A percentile compares a stretch with the other conserved stretches of the same genome.
These are phyloP conservation scores for Pseudomyrmex concolor DNA, from an alignment of 1,140 invertebrate species.

Conservation along the genomic window DNA sequence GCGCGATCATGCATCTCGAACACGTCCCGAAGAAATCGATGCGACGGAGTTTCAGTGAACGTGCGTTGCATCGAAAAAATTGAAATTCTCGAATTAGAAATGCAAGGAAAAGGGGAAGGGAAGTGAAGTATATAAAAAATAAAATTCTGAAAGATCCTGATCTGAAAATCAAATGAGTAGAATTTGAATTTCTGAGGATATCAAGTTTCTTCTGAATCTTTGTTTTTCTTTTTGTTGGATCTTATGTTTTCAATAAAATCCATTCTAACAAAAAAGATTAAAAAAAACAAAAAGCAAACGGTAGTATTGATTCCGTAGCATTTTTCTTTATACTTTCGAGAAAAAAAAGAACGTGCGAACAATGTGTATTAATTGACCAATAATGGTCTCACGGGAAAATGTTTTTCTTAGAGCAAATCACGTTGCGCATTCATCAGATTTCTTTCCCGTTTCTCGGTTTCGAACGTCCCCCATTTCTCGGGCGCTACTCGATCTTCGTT, in stretches of 20 bases:
- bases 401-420: too few species aligned
- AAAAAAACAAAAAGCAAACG: too few species aligned
- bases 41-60: constrained; percentile 16
- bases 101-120: neutral
- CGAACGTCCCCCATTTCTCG: neutral
- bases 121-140: too few species aligned
- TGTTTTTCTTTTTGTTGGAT: neutral
- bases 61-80: constrained; percentile 13
- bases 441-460: neutral
- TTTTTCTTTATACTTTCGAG: too few species aligned
- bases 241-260: too few species aligned
- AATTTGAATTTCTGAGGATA: neutral
- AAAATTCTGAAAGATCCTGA: neutral
- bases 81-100: neutral
- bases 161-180: neutral
- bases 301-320: too few species aligned
- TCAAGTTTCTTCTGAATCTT: neutral
- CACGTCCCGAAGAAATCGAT: constrained; percentile 17
- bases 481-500: constrained; percentile 33
- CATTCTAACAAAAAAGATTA: too few species aligned
- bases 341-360: too few species aligned
- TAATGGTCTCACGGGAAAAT: too few species aligned
- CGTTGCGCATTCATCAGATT: neutral
- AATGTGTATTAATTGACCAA: too few species aligned
- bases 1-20: constrained; percentile 53